Conservation (phyloP, 2,888 invertebrate species). For the Drosophila barbarae region DNA sequence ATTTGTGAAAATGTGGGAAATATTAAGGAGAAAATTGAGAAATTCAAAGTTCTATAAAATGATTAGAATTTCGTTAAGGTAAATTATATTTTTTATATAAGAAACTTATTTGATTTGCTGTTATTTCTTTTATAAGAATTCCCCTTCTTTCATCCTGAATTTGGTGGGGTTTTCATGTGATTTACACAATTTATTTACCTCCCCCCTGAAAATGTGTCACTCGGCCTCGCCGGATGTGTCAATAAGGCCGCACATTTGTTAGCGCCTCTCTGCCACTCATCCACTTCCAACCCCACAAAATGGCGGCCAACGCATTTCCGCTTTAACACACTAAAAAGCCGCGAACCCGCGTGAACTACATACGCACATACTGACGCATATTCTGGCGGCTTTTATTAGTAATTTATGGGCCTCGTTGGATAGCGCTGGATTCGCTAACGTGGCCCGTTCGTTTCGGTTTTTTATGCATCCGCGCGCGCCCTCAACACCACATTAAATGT, state of each 20-base stretch:
- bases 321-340: slow-evolving; percentile 34
- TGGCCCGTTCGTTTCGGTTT: slow-evolving; percentile 15
- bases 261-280: slow-evolving; percentile 18
- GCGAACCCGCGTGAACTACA: slow-evolving; percentile 12
- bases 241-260: slow-evolving; percentile 45
- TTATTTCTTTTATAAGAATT: not conserved
- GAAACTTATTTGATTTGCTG: not conserved
- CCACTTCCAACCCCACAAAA: slow-evolving; percentile 12
- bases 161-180: slow-evolving; percentile 19
- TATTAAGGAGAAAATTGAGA: not conserved
- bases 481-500: slow-evolving; percentile 66
- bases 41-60: not conserved
- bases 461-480: slow-evolving; percentile 50
- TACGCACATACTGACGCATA: slow-evolving; percentile 15
- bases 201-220: slow-evolving; percentile 32
- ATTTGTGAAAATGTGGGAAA: not conserved
- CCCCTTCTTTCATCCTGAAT: slow-evolving; percentile 4
- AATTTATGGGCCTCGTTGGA: slow-evolving; percentile 58
- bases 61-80: not conserved
- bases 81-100: not conserved
- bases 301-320: slow-evolving; percentile 45
- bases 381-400: slow-evolving; percentile 58
- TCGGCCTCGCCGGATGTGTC: slow-evolving; percentile 33
- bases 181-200: slow-evolving; percentile 36
- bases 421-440: slow-evolving; percentile 6